phyloP scores from a whole-genome alignment of 2,113 vertebrate species.

The Procavia capensis region DNA sequence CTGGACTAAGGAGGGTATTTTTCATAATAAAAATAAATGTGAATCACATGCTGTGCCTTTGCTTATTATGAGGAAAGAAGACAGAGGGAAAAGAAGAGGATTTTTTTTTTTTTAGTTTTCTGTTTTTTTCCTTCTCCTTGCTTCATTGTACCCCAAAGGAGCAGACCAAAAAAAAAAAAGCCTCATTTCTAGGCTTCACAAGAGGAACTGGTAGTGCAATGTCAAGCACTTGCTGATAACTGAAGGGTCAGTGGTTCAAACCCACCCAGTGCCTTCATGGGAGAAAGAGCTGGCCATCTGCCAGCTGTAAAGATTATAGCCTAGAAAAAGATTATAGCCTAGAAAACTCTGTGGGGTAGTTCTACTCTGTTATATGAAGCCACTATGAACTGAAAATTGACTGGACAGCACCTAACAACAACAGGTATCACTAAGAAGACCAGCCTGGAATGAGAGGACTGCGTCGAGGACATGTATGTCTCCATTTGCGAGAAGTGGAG shows the following conservation, averaged over 20 bases:
- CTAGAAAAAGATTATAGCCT: not conserved
- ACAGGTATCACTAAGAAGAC: not conserved
- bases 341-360: not conserved
- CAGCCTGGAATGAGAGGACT: not conserved
- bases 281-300: not conserved
- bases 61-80: not conserved
- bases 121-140: not conserved
- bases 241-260: not conserved
- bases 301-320: not conserved
- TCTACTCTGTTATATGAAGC: not conserved
- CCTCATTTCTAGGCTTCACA: not conserved
- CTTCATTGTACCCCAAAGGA: not conserved
- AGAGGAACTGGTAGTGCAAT: too few relatives aligned
- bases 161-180: not conserved
- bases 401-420: not conserved
- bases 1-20: not conserved
- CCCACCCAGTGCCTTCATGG: not conserved
- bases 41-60: not conserved
- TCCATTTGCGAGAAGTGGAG: not conserved
- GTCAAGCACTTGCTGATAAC: not conserved
- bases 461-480: rapidly evolving
- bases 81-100: too few relatives aligned
- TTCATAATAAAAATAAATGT: not conserved
- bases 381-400: not conserved
- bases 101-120: not conserved